phyloP scores from a whole-genome alignment of 2,888 invertebrate genomes.

The Auanema freiburgensis region DNA sequence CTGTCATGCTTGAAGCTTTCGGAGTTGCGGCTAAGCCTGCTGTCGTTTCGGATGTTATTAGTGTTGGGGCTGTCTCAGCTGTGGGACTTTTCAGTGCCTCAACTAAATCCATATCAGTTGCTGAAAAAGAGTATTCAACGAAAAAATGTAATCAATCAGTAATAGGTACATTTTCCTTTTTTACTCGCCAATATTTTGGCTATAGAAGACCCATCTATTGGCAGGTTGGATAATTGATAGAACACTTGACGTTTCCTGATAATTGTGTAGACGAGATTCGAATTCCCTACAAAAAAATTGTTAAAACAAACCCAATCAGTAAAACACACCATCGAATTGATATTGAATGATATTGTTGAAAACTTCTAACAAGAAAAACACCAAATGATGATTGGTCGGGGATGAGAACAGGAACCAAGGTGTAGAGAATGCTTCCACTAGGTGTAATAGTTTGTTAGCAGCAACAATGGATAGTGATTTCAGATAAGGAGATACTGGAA shows the following conservation, averaged over 20 bases:
- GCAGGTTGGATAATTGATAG: conserved; percentile 93
- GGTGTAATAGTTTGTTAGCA: conserved; percentile 91
- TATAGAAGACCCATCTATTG: conserved; percentile 87
- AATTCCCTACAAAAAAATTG: conserved; percentile 75
- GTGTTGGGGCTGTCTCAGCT: conserved; percentile 29
- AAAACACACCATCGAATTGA: conserved; percentile 82
- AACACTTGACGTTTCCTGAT: conserved; percentile 97
- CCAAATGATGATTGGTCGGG: conserved; percentile 93
- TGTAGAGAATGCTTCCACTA: conserved; percentile 81
- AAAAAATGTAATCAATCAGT: conserved; percentile 9
- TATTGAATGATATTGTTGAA: conserved; percentile 99
- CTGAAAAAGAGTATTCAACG: conserved; percentile 1
- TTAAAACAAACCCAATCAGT: background rate
- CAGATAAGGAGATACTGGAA: conserved; percentile 90
- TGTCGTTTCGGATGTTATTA: conserved; percentile 24
- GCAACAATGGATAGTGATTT: conserved; percentile 99
- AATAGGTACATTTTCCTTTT: conserved; percentile 56
- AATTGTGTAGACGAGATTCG: conserved; percentile 96
- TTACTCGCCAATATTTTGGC: conserved; percentile 73
- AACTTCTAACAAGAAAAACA: conserved; percentile 96
- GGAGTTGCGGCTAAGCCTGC: conserved; percentile 81
- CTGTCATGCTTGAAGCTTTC: conserved; percentile 89
- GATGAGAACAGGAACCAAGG: conserved; percentile 98
- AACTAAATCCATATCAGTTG: conserved; percentile 42
- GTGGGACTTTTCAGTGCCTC: conserved; percentile 50